Conservation (phyloP, 2,113 vertebrate genomes). For the Rhinoderma darwinii region DNA sequence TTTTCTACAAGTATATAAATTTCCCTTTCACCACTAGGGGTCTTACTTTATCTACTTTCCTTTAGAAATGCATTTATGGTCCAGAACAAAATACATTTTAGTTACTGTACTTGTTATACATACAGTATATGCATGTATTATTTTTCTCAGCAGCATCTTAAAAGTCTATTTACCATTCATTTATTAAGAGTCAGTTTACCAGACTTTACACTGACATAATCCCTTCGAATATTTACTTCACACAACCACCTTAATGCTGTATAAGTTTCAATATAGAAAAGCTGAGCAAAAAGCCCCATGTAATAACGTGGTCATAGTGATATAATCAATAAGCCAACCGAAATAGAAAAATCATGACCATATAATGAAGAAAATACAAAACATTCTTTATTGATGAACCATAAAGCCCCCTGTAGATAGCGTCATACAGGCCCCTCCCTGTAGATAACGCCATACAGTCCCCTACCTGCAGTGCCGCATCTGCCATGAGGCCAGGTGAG, state of each 20-base stretch:
- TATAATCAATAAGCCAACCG: too few species aligned
- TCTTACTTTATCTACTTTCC: slow-evolving; percentile 46
- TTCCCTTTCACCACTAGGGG: slow-evolving; percentile 34
- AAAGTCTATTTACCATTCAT: slow-evolving; percentile 23
- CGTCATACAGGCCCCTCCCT: too few species aligned
- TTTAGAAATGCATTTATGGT: neutral
- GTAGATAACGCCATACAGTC: too few species aligned
- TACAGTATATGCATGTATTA: slow-evolving; percentile 12
- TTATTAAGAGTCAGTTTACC: slow-evolving; percentile 10
- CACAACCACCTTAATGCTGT: neutral
- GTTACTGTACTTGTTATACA: slow-evolving; percentile 15
- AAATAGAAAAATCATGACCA: too few species aligned
- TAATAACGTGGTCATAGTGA: too few species aligned
- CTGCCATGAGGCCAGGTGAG: too few species aligned
- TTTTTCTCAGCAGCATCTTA: neutral
- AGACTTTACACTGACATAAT: slow-evolving; percentile 32
- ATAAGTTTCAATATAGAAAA: neutral
- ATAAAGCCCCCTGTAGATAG: too few species aligned
- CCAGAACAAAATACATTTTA: neutral
- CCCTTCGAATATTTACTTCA: neutral
- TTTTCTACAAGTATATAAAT: neutral
- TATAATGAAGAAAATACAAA: too few species aligned
- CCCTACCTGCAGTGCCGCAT: too few species aligned
- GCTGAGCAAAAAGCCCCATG: too few species aligned
- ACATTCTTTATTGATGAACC: too few species aligned